These are phyloP conservation scores for Noctua comes DNA, from an alignment of 2,888 invertebrate species.

Conservation along the genomic window DNA sequence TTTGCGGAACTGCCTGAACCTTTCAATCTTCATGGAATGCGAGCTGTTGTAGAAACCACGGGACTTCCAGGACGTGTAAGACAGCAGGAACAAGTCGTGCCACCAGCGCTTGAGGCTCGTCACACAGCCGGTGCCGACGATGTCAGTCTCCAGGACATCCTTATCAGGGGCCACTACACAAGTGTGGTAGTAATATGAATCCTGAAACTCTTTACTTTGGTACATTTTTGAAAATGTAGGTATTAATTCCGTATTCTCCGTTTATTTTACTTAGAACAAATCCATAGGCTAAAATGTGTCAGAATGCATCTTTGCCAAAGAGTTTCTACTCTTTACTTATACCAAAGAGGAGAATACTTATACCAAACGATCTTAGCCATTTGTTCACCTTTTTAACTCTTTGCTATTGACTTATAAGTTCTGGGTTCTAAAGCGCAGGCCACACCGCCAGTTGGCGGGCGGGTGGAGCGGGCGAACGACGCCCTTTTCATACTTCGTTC, in stretches of 20 bases:
- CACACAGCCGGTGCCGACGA: constrained; percentile 32
- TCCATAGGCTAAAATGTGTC: neutral
- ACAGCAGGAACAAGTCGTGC: constrained; percentile 57
- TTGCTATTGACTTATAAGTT: no score
- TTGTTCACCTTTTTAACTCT: no score
- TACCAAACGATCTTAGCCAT: no score
- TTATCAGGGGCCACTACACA: constrained; percentile 56
- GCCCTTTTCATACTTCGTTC: no score
- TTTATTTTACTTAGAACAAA: neutral
- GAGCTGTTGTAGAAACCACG: constrained; percentile 54
- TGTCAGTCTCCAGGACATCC: constrained; percentile 55
- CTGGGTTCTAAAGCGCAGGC: no score
- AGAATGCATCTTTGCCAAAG: neutral
- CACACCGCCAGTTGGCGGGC: no score
- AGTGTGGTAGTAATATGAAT: constrained; percentile 54
- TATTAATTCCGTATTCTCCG: neutral
- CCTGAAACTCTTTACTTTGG: constrained; percentile 25
- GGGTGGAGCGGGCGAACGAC: no score
- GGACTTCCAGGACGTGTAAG: constrained; percentile 28
- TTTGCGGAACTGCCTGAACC: constrained; percentile 55
- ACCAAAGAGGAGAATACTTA: no score
- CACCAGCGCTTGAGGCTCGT: constrained; percentile 49
- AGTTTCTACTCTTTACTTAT: no score
- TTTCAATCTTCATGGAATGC: constrained; percentile 58
- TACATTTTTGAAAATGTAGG: constrained; percentile 13